Evolutionary conservation across 2,888 invertebrate genomes (phyloP), one percentile per base, ranked within the genome.

Genomic region (Drosophila nigricruria): DNA sequence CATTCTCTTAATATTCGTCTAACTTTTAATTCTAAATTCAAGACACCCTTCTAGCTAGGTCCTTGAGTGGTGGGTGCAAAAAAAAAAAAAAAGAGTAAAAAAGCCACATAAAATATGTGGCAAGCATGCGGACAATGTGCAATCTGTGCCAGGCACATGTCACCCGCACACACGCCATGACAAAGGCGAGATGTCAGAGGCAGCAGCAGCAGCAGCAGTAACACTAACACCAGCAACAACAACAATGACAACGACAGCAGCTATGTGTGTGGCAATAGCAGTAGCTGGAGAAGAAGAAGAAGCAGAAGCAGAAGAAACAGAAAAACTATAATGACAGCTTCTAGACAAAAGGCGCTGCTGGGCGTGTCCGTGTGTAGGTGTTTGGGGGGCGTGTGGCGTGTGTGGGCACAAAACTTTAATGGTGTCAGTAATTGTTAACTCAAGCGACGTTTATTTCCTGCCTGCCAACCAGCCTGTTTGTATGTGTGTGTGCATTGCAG

Each of bases 371-470:
- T 20, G 38, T 61, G 38, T 61, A 30, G 58, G 57, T 20, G 70
- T 54, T 58, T 52, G 49, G 20, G 23, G 32, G 20, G 23, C 4
- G 47, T n/a, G 9, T 3, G 42, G 12, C 8, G 62, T 69, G 77
- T 50, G 77, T 59, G 74, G 52, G 47, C 47, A 74, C 68, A 74
- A 74, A 83, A 87, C 84, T 88, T 88, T 90, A 88, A 88, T 90
- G 90, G 90, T 90, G 88, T 88, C 90, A 88, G 90, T 90, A 90
- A 88, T 88, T 88, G 88, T 89, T 90, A 90, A 83, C 87, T 89
- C 77, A 84, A 88, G 81, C 84, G 84, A 90, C 88, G 81, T 87
- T 82, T 82, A 88, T 83, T 83, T 88, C 88, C 88, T 84, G 74
- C 34, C 32, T 34, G 50, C 47, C 43, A 12, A 50, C 65, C 65